phyloP scores from a whole-genome alignment of 2,113 vertebrate genomes.

The Aphyosemion australe region DNA sequence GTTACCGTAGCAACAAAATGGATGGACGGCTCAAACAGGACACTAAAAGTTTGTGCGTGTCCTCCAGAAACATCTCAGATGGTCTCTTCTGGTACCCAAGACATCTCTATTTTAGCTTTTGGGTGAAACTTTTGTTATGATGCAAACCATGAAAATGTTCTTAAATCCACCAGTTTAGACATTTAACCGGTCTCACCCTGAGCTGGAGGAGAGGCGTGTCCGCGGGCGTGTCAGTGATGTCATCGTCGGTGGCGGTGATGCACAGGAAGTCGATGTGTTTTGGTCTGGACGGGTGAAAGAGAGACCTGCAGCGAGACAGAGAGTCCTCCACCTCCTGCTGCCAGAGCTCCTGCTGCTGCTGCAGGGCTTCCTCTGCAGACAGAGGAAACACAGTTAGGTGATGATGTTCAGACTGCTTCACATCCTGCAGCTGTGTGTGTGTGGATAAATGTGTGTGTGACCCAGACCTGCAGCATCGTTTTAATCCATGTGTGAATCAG shows the following conservation, averaged over 20 bases:
- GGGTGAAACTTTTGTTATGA: too few relatives aligned
- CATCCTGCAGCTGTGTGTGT: constrained; percentile 38
- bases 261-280: constrained; percentile 64
- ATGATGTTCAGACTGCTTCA: constrained; percentile 52
- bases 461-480: too few relatives aligned
- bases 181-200: constrained; percentile 42
- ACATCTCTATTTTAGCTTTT: too few relatives aligned
- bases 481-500: too few relatives aligned
- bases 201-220: constrained; percentile 13
- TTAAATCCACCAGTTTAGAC: neutral
- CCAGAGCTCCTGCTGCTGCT: constrained; percentile 66
- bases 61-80: too few relatives aligned
- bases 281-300: constrained; percentile 56
- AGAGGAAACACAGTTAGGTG: constrained; percentile 33
- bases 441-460: too few relatives aligned
- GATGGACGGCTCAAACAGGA: too few relatives aligned
- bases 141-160: too few relatives aligned
- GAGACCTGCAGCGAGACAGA: constrained; percentile 45
- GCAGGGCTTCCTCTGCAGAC: constrained; percentile 58
- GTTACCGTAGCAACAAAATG: too few relatives aligned
- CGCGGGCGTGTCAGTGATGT: constrained; percentile 31
- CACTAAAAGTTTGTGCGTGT: too few relatives aligned
- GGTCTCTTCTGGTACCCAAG: too few relatives aligned
- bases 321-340: constrained; percentile 69
- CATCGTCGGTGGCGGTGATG: constrained; percentile 64